phyloP scores from a whole-genome alignment of 1,140 invertebrate genomes.

The Drosophila arawakana region DNA sequence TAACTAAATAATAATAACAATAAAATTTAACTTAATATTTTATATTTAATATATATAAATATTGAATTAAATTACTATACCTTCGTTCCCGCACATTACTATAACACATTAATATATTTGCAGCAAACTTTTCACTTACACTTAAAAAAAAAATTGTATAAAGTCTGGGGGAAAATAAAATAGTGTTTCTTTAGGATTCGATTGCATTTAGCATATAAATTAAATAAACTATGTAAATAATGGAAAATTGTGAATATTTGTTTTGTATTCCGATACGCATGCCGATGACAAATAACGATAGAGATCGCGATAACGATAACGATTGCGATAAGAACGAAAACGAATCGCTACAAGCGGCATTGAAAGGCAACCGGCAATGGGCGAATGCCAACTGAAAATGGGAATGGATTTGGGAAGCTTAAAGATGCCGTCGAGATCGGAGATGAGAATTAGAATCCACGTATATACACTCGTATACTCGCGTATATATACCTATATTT shows the following conservation, averaged over 20 bases:
- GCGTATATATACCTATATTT: not conserved
- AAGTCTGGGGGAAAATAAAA: not conserved
- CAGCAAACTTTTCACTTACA: too few species aligned
- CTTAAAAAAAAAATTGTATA: too few species aligned
- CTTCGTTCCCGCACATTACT: too few species aligned
- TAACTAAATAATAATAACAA: too few species aligned
- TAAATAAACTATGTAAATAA: not conserved
- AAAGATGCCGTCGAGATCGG: conserved; percentile 55
- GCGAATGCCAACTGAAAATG: conserved; percentile 46
- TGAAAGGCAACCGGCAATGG: conserved; percentile 44
- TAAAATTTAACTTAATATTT: too few species aligned
- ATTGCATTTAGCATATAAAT: not conserved
- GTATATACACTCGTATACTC: not conserved
- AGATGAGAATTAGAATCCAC: conserved; percentile 13
- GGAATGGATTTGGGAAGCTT: conserved; percentile 24
- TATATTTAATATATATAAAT: too few species aligned
- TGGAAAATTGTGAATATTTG: not conserved
- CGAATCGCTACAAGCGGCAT: conserved; percentile 34
- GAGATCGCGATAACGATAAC: conserved; percentile 16
- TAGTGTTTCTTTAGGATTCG: not conserved
- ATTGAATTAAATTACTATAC: too few species aligned
- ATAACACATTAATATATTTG: too few species aligned
- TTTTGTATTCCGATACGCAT: not conserved
- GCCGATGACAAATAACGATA: not conserved
- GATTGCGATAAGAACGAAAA: conserved; percentile 20